Evolutionary conservation across 2,888 invertebrate species (phyloP), one percentile per base, ranked within the genome.

Genomic region (Meloe dianella): DNA sequence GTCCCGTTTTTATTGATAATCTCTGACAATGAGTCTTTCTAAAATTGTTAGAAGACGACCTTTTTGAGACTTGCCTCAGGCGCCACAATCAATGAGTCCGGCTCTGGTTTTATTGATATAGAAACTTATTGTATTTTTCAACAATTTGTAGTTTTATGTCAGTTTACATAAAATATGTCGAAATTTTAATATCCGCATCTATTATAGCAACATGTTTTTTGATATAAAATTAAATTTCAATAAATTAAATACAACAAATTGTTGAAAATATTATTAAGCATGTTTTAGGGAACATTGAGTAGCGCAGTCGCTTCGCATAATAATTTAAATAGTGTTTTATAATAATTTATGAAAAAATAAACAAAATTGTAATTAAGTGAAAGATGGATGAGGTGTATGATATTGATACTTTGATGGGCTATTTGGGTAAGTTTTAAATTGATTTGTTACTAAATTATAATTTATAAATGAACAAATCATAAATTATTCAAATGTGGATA

Each of bases 371-470:
- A 58, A 4, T 9, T n/a, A 58, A 57, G 51, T 29, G 32, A n/a
- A 74, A 69, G 60, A 79, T 77, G 77, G 78, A 78, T 51, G 78
- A 72, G 32, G 70, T 74, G 20, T 69, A 77, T 27, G 79, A 80
- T 74, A 67, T 81, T 65, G 80, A 81, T 30, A 74, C 75, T 61
- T 68, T 81, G 61, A 81, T 81, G 80, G 78, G 77, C 10, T 75
- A 80, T 69, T 68, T 81, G 63, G 81, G 81, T 81, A 73, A 65
- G 73, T 63, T 20, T 5, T 4, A 17, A 17, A 41, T n/a, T 14
- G 12, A 12, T 35, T 12, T 3, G 5, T 12, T 35, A 32, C 9
- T 1, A 12, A 4, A 2, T 17, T 5, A 41, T 41, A 6, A 17
- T 17, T 7, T 7, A 17, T 41, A 41, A 41, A 12, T 41, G 41